A percentile compares a stretch with the other conserved stretches of the same genome.
These are phyloP conservation scores for Bradypus variegatus DNA, from an alignment of 2,797 vertebrate species.

Conservation along the genomic window DNA sequence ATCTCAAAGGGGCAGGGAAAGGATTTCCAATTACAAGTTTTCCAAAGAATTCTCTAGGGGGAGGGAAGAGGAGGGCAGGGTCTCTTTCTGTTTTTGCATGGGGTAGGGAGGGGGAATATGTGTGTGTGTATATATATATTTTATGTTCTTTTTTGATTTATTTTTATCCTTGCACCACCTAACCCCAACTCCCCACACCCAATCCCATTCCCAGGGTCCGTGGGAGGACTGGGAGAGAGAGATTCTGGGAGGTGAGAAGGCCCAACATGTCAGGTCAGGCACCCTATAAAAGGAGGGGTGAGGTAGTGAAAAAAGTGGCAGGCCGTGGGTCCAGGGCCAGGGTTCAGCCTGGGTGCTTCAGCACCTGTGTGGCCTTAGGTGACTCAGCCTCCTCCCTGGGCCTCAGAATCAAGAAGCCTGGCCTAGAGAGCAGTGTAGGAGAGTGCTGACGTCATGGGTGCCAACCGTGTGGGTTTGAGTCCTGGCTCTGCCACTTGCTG, in stretches of 20 bases:
- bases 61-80: too few species aligned
- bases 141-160: too few species aligned
- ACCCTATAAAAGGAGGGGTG: too few species aligned
- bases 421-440: neutral
- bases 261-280: neutral
- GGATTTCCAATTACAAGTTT: too few species aligned
- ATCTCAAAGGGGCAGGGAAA: too few species aligned
- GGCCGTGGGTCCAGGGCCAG: neutral
- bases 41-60: too few species aligned
- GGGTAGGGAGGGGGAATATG: too few species aligned
- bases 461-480: neutral
- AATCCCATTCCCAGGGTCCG: neutral
- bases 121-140: too few species aligned
- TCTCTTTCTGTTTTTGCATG: too few species aligned
- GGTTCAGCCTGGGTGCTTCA: neutral
- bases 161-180: too few species aligned
- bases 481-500: neutral
- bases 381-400: neutral
- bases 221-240: neutral
- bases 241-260: neutral
- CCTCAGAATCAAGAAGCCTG: neutral
- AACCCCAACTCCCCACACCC: neutral
- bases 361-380: neutral
- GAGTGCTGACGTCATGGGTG: neutral
- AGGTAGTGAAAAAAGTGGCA: neutral